Evolutionary conservation across 1,140 invertebrate species (phyloP), one percentile per base, ranked within the genome.

Genomic region (Tribolium madens): DNA sequence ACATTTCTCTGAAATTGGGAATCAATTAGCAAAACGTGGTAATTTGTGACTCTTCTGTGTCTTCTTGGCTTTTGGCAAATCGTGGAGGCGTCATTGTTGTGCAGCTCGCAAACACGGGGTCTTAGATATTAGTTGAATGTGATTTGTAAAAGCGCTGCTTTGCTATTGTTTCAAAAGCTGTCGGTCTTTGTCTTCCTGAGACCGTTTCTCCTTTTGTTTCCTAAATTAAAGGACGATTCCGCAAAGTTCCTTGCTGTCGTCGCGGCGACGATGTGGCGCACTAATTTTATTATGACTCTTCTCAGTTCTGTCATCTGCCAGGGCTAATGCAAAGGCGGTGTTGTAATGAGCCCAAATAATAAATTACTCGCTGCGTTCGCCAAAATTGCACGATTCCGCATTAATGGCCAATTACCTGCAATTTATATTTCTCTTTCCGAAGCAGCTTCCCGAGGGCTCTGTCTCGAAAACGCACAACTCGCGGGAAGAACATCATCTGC

Each of bases 351-450:
- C 57, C 57, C 57, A 64, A 64, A 64, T 26, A 64, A 64, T 64
- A 64, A 64, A 64, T 64, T 64, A 64, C 57, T 64, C 57, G 57
- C 57, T 64, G 57, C 57, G 57, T 64, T 64, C 57, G 57, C 57
- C 57, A 12, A 64, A 64, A 64, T 64, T 26, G 57, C 57, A 64
- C 26, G 57, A 64, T 64, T 64, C 57, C 57, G 57, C 57, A 64
- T 64, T 64, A 64, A 64, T 64, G 57, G 57, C 57, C 57, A 64
- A 64, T 64, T 64, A 64, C 57, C 57, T 64, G 57, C 57, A 64
- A 64, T 64, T 64, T 64, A 64, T 64, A 64, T 31, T 64, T 64
- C 57, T 64, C 57, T 64, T 64, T 64, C 57, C 57, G 57, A 64
- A 64, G 57, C 57, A 2, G 26, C 57, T 64, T 64, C 57, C 26